Evolutionary conservation across 2,797 vertebrate genomes (phyloP).

Genomic region (Sebastes melanostomus): DNA sequence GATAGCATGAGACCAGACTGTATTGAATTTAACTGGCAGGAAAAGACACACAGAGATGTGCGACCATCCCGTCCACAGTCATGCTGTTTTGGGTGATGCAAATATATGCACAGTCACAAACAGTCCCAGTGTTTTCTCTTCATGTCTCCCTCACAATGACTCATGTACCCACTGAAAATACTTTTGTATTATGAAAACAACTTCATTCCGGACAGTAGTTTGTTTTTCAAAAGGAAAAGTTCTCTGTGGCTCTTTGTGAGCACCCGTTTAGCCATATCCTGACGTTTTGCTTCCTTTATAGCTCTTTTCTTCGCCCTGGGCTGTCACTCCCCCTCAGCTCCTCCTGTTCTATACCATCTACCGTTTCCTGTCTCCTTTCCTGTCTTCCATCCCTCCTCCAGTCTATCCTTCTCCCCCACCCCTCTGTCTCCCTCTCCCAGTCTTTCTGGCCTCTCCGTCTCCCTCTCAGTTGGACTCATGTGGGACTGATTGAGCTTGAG

Average conservation of each 20-base stretch:
- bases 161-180: slow-evolving; percentile 47
- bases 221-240: slow-evolving; percentile 43
- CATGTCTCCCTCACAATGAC: slow-evolving; percentile 34
- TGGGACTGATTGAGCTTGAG: slow-evolving; percentile 86
- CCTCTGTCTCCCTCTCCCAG: slow-evolving; percentile 48
- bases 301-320: slow-evolving; percentile 55
- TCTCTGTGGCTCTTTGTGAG: slow-evolving; percentile 54
- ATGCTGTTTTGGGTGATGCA: slow-evolving; percentile 28
- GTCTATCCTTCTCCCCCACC: slow-evolving; percentile 39
- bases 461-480: slow-evolving; percentile 80
- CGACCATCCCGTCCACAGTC: slow-evolving; percentile 28
- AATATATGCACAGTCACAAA: slow-evolving; percentile 69
- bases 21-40: neutral
- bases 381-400: slow-evolving; percentile 41
- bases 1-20: neutral
- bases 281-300: slow-evolving; percentile 43
- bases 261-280: slow-evolving; percentile 35
- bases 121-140: slow-evolving; percentile 29
- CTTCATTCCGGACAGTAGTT: slow-evolving; percentile 42
- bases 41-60: slow-evolving; percentile 13
- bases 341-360: slow-evolving; percentile 46
- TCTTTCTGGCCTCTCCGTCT: slow-evolving; percentile 63
- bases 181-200: slow-evolving; percentile 47
- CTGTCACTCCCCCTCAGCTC: slow-evolving; percentile 49
- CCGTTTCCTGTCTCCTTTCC: slow-evolving; percentile 61